phyloP scores from a whole-genome alignment of 35 echinoderm and acorn worm species.

The Hemicentrotus pulcherrimus region DNA sequence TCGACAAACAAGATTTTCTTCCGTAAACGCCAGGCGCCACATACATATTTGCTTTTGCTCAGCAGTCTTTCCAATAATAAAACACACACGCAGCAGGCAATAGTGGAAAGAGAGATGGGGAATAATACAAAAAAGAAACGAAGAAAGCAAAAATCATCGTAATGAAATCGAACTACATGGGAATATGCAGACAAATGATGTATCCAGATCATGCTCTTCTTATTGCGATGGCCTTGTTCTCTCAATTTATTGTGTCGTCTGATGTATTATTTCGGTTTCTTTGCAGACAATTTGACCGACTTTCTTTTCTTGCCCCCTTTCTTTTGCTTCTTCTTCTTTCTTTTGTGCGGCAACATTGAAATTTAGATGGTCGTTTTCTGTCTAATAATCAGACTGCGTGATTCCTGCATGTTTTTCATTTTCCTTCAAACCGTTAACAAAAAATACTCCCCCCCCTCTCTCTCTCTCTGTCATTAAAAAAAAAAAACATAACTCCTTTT shows the following conservation, averaged over 20 bases:
- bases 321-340: background rate
- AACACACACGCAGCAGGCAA: background rate
- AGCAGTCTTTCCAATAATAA: slow-evolving; percentile 7
- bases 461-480: background rate
- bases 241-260: background rate
- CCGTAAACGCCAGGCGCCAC: background rate
- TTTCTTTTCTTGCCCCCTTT: background rate
- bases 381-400: background rate
- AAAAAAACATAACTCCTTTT: too few species aligned
- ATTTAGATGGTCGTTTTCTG: background rate
- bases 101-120: background rate
- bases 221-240: background rate
- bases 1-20: slow-evolving; percentile 3
- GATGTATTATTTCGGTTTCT: background rate
- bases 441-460: background rate
- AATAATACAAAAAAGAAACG: background rate
- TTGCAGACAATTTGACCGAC: background rate
- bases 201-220: background rate
- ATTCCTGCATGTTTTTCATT: background rate
- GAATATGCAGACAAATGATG: background rate
- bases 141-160: background rate
- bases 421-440: background rate
- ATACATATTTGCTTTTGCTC: background rate
- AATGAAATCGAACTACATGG: slow-evolving; percentile 4
- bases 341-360: background rate